Base-by-base conservation (phyloP, 2,888 invertebrate species). In the Agrotis puta region DNA sequence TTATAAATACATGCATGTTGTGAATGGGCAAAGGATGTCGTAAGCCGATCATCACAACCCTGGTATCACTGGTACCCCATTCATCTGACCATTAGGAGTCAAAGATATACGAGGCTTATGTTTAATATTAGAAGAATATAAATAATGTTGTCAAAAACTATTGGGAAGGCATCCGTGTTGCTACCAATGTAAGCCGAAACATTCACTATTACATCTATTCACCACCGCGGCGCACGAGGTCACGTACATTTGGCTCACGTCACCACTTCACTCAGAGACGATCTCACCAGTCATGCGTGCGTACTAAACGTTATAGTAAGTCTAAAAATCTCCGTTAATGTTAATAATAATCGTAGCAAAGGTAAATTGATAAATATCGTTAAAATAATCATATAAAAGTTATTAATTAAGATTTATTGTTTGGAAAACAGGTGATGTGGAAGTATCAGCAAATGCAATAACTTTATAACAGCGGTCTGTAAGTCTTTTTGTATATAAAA, bases 151-250 rank as follows among this genome's bases (percentile, higher is more conserved):
- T 75, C 64, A 70, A 73, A 73, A 80, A 74, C 66, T 77, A 79
- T 76, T 78, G 61, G 56, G 54, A 78, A 80, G 79, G 74, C 74
- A 72, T 81, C 74, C 67, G 50, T 75, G 65, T 79, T 68, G 82
- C 81, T 82, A 85, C 78, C 77, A 79, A 84, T 82, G 74, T 78
- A 66, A 81, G 85, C 81, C 58, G 66, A 74, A 74, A 76, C 59
- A 78, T 79, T 82, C 51, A 69, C 77, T 83, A 83, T 72, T 77
- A 85, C 58, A 69, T 74, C 85, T 83, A 77, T 61, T 71, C 65
- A 77, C 64, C 75, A 73, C 66, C 68, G 65, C 64, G 68, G 62
- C 63, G 57, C 57, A 61, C 43, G 7, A 20, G 63, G 27, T 69
- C 65, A 58, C 62, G 27, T 61, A 75, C 75, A 75, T 66, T 76